A percentile compares a stretch with the other conserved stretches of the same genome.
Conservation (phyloP, 2,888 invertebrate genomes). For the Euzetes globulus region DNA sequence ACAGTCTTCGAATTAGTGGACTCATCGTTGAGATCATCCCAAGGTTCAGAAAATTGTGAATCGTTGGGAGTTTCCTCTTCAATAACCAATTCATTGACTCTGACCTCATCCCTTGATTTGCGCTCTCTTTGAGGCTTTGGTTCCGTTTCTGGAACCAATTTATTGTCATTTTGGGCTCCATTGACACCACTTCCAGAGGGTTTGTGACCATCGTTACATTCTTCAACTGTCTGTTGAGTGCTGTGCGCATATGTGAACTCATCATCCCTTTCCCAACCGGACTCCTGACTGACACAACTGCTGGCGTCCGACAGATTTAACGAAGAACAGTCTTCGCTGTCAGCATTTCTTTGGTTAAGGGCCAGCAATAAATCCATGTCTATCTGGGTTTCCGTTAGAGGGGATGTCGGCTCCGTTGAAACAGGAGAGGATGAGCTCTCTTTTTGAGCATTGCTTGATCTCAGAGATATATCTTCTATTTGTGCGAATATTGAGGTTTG, state of each 20-base stretch:
- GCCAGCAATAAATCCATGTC: constrained; percentile 9
- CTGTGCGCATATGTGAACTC: constrained; percentile 15
- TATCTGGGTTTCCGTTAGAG: not conserved
- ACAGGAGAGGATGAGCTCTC: not conserved
- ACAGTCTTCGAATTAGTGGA: not conserved
- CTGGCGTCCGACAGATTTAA: not conserved
- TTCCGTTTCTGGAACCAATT: not conserved
- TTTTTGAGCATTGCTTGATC: not conserved
- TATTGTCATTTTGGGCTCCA: not conserved
- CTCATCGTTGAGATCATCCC: not conserved
- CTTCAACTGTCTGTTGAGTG: not conserved
- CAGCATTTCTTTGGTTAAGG: not conserved
- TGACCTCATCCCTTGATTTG: not conserved
- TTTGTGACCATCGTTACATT: not conserved
- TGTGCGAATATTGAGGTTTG: not conserved
- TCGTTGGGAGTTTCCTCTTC: not conserved
- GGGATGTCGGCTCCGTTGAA: not conserved
- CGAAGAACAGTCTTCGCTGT: constrained; percentile 5
- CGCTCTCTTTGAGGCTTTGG: not conserved
- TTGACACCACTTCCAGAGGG: not conserved
- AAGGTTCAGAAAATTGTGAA: not conserved
- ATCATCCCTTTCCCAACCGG: constrained; percentile 27
- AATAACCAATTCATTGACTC: not conserved
- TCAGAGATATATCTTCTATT: constrained; percentile 4
- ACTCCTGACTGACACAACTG: constrained; percentile 20